These are phyloP conservation scores for Datnioides undecimradiatus DNA, from an alignment of 2,113 vertebrate genomes.

Conservation along the genomic window DNA sequence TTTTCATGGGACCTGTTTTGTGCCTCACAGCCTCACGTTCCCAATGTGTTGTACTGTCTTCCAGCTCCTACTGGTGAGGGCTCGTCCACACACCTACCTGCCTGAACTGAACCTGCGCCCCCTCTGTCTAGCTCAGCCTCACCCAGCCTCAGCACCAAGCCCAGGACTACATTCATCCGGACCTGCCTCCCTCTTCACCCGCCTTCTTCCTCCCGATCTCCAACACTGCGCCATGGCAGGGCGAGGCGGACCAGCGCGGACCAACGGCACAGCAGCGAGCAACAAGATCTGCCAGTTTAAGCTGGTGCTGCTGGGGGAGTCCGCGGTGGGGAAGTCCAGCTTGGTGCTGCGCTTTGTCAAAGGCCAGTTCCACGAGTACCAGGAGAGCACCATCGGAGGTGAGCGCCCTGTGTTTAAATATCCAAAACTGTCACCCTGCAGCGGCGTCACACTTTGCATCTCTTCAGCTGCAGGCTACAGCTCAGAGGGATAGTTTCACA, in stretches of 20 bases:
- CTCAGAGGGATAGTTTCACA: not conserved
- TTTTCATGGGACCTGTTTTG: constrained; percentile 8
- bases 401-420: constrained; percentile 58
- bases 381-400: constrained; percentile 99
- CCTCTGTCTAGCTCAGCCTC: constrained; percentile 8
- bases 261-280: constrained; percentile 92
- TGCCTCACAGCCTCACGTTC: not conserved
- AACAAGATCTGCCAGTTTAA: constrained; percentile 99
- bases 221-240: constrained; percentile 88
- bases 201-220: constrained; percentile 25
- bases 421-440: too few relatives aligned
- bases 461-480: not conserved
- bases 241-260: constrained; percentile 93
- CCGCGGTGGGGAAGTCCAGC: constrained; percentile 97
- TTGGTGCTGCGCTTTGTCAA: constrained; percentile 98
- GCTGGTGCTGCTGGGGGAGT: constrained; percentile 95
- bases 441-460: not conserved
- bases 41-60: constrained; percentile 34
- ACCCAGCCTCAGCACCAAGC: constrained; percentile 18
- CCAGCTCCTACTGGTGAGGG: constrained; percentile 73
- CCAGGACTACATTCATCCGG: not conserved
- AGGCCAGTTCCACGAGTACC: constrained; percentile 98
- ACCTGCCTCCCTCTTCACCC: constrained; percentile 38
- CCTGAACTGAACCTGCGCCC: constrained; percentile 29
- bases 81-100: constrained; percentile 55